Base-by-base conservation (phyloP, 2,888 invertebrate species). In the Neoitamus cyanurus region DNA sequence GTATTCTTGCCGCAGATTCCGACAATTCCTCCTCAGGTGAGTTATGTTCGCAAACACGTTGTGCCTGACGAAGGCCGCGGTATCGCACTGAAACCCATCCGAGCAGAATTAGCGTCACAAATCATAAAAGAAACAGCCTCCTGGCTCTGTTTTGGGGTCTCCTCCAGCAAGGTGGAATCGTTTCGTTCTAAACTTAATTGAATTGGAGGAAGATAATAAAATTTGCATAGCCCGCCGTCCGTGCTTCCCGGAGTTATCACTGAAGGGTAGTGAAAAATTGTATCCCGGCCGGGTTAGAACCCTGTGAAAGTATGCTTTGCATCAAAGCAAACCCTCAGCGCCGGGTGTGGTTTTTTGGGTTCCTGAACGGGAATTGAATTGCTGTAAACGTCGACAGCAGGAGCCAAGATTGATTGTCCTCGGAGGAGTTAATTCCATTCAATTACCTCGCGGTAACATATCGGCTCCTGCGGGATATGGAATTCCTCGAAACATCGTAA, bases 381-480 rank as follows among this genome's bases (percentile, higher is more conserved):
- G 37, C 20, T 25, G 36, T 36, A 37, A 36, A 83, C 37, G 70
- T 42, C 72, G 83, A 36, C 31, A 46, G 36, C 72, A 83, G 46
- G 15, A 46, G 72, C 46, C 11, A 75, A 83, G 75, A 83, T 83
- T 83, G 83, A 83, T 83, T 58, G 58, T 75, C 37, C 75, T 73
- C 58, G 31, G n/a, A 68, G 75, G 83, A 72, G 73, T 73, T 83
- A 73, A 83, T 83, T 83, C 36, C 28, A 83, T 83, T 83, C 83
- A 83, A 83, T 83, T 83, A 83, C 31, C 20, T 75, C 28, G 13
- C 11, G 7, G 68, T 34, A 42, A 77, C 77, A 77, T 77, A 77
- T 77, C 37, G 11, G 46, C 77, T 42, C 42, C 37, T 25, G 28
- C 11, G 30, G 58, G 58, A 58, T 58, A 58, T 58, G 25, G 6